Conservation (phyloP, 2,797 vertebrate species). For the Sternarchorhynchus goeldii region DNA sequence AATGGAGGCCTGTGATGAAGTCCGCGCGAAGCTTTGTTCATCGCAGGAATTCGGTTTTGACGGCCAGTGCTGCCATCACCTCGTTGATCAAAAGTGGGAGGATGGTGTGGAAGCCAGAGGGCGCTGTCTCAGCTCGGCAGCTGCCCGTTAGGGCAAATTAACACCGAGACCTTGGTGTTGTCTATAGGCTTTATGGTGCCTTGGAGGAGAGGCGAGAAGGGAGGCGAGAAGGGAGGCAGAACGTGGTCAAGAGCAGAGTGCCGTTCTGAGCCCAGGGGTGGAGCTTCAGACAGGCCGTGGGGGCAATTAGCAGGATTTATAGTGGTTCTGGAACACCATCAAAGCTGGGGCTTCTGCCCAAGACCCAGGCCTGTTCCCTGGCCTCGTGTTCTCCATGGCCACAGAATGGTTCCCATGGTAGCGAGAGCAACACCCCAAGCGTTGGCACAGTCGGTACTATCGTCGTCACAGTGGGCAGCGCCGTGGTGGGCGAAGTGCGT, state of each 20-base stretch:
- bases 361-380: slow-evolving; percentile 67
- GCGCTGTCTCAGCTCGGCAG: slow-evolving; percentile 34
- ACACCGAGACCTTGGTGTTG: slow-evolving; percentile 44
- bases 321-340: slow-evolving; percentile 65
- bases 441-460: slow-evolving; percentile 46
- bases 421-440: slow-evolving; percentile 46
- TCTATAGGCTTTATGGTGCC: slow-evolving; percentile 63
- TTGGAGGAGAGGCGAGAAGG: slow-evolving; percentile 52
- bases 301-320: slow-evolving; percentile 78
- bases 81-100: slow-evolving; percentile 56
- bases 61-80: slow-evolving; percentile 53
- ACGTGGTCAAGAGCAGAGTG: slow-evolving; percentile 56
- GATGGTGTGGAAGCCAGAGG: slow-evolving; percentile 53
- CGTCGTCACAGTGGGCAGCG: slow-evolving; percentile 57
- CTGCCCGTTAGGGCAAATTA: slow-evolving; percentile 45
- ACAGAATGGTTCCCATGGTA: slow-evolving; percentile 56
- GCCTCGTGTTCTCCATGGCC: slow-evolving; percentile 59
- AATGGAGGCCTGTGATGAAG: background rate
- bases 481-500: background rate
- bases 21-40: slow-evolving; percentile 53
- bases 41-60: slow-evolving; percentile 59
- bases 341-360: slow-evolving; percentile 67
- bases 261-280: slow-evolving; percentile 58
- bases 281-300: slow-evolving; percentile 68
- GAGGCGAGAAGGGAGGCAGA: slow-evolving; percentile 48